Evolutionary conservation across 2,888 invertebrate genomes (phyloP).

Genomic region (Coelopa pilipes): DNA sequence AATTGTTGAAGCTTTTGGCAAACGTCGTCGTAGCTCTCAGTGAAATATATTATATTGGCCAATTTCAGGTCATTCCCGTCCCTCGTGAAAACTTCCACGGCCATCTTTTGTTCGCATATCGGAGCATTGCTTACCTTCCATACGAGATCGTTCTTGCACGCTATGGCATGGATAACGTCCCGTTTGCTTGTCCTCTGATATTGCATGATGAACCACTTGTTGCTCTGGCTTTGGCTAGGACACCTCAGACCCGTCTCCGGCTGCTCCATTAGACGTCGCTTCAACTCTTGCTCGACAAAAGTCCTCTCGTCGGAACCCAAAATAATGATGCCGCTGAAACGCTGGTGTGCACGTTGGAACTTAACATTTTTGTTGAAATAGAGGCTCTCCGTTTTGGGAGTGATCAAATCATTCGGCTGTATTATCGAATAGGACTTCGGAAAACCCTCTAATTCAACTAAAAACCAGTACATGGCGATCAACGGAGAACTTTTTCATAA

Average conservation of each 20-base stretch:
- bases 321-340: background rate
- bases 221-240: background rate
- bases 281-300: background rate
- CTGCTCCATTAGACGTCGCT: background rate
- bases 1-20: constrained; percentile 7
- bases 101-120: background rate
- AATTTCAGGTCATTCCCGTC: constrained; percentile 3
- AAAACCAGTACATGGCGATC: background rate
- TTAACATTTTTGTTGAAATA: background rate
- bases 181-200: constrained; percentile 2
- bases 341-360: background rate
- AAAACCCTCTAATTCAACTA: constrained; percentile 10
- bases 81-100: constrained; percentile 5
- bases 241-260: background rate
- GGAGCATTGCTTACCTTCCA: background rate
- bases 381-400: background rate
- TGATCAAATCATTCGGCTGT: constrained; percentile 7
- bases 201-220: constrained; percentile 18
- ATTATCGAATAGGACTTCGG: constrained; percentile 8
- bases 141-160: constrained; percentile 13
- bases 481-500: too few relatives aligned
- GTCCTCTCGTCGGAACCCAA: background rate
- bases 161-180: constrained; percentile 2
- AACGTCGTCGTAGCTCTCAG: background rate
- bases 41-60: constrained; percentile 16